Conservation (phyloP, 2,113 vertebrate genomes). For the Prunella himalayana region DNA sequence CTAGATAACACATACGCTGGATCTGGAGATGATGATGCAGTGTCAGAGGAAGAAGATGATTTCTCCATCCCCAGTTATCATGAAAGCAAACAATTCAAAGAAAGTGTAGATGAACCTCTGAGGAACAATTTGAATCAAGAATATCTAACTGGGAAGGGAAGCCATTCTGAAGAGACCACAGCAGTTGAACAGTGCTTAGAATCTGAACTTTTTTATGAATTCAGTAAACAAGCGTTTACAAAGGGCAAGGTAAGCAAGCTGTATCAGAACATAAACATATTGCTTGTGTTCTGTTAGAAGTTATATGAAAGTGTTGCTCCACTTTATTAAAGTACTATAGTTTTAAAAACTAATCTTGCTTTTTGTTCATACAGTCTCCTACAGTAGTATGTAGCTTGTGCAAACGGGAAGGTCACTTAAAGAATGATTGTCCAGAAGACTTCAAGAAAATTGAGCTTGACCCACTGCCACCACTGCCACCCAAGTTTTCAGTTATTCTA, state of each 20-base stretch:
- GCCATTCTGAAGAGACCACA: constrained; percentile 13
- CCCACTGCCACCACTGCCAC: constrained; percentile 80
- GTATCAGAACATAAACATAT: neutral
- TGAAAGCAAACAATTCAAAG: constrained; percentile 17
- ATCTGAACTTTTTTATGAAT: constrained; percentile 75
- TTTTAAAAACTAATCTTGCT: neutral
- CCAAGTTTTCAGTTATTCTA: constrained; percentile 80
- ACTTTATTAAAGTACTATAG: neutral
- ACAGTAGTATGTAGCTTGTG: constrained; percentile 89
- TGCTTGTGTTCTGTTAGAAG: neutral
- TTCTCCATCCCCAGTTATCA: neutral
- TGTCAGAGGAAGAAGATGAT: constrained; percentile 80
- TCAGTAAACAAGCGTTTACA: constrained; percentile 84
- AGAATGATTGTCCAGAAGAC: constrained; percentile 92
- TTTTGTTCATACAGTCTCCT: constrained; percentile 75
- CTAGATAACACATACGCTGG: constrained; percentile 69
- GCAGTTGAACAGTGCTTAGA: neutral
- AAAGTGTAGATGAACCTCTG: neutral
- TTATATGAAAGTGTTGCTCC: neutral
- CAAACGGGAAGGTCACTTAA: constrained; percentile 90
- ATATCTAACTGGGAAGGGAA: constrained; percentile 45
- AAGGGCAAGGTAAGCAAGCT: constrained; percentile 84
- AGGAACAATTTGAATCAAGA: constrained; percentile 34
- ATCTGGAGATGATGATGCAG: constrained; percentile 78
- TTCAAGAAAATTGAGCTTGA: constrained; percentile 91